These are phyloP conservation scores for Hippocampus mohnikei DNA, from an alignment of 2,113 vertebrate genomes.

Conservation along the genomic window DNA sequence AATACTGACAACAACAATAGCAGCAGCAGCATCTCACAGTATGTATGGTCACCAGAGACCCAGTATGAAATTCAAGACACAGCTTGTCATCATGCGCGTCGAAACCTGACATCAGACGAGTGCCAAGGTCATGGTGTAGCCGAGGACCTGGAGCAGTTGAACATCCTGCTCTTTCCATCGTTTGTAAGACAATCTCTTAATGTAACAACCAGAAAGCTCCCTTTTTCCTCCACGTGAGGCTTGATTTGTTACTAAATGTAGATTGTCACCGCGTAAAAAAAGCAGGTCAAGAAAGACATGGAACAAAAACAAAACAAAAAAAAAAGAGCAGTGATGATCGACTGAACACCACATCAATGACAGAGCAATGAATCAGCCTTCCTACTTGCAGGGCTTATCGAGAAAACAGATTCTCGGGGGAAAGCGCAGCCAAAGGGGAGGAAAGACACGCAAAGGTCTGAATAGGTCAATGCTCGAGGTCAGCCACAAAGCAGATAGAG, in stretches of 20 bases:
- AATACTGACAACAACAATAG: conserved; percentile 9
- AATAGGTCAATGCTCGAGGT: conserved; percentile 49
- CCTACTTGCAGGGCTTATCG: conserved; percentile 46
- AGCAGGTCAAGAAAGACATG: conserved; percentile 25
- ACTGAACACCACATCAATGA: conserved; percentile 48
- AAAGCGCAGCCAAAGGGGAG: conserved; percentile 27
- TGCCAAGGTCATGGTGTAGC: conserved; percentile 47
- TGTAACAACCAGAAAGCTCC: conserved; percentile 62
- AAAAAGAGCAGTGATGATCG: conserved; percentile 44
- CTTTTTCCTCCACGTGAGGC: conserved; percentile 25
- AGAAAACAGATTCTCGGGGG: conserved; percentile 67
- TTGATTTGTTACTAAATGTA: conserved; percentile 64
- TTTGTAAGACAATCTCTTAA: conserved; percentile 56
- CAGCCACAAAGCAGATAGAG: conserved; percentile 35
- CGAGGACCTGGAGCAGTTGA: conserved; percentile 36
- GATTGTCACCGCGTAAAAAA: conserved; percentile 52
- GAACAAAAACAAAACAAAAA: too few relatives aligned
- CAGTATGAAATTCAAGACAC: conserved; percentile 34
- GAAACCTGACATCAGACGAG: conserved; percentile 43
- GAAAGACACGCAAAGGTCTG: conserved; percentile 31
- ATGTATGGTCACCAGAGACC: conserved; percentile 36
- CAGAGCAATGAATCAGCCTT: conserved; percentile 64
- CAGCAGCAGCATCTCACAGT: conserved; percentile 21
- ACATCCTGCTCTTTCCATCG: conserved; percentile 28
- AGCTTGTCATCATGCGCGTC: conserved; percentile 44